phyloP scores from a whole-genome alignment of 2,888 invertebrate species.

The Argyresthia albistria region DNA sequence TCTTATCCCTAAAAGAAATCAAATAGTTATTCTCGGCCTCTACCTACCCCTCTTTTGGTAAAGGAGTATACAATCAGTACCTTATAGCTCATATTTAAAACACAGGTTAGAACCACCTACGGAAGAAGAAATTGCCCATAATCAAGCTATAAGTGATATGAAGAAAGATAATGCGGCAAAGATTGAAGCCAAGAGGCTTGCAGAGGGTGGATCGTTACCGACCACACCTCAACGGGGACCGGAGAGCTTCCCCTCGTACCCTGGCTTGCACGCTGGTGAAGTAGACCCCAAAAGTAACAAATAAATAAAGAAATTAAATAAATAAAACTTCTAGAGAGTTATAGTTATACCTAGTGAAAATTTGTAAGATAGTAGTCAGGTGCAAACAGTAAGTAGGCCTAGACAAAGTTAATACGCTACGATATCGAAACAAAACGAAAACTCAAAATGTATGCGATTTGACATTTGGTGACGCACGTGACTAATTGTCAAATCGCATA shows the following conservation, averaged over 20 bases:
- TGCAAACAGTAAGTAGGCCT: too few species aligned
- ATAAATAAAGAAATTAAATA: too few species aligned
- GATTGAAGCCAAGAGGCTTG: conserved; percentile 73
- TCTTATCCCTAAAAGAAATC: not conserved
- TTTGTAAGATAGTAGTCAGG: too few species aligned
- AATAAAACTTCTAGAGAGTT: too few species aligned
- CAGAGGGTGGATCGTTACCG: conserved; percentile 52
- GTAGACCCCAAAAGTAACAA: too few species aligned
- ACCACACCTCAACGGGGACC: conserved; percentile 31
- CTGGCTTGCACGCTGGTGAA: conserved; percentile 73
- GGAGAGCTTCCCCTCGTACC: conserved; percentile 66
- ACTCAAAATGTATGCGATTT: too few species aligned
- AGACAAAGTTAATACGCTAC: too few species aligned
- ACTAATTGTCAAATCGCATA: too few species aligned
- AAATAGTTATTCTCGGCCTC: not conserved
- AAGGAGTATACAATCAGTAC: not conserved
- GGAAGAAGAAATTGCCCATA: conserved; percentile 79
- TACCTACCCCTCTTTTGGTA: not conserved
- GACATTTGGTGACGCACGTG: too few species aligned
- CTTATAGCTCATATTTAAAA: not conserved
- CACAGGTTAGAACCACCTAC: conserved; percentile 76
- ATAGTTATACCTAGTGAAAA: too few species aligned
- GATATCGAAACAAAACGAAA: too few species aligned
- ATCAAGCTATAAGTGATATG: conserved; percentile 78
- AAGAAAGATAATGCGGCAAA: conserved; percentile 84